These are phyloP conservation scores for Trinectes maculatus DNA, from an alignment of 2,113 vertebrate species.

Conservation along the genomic window DNA sequence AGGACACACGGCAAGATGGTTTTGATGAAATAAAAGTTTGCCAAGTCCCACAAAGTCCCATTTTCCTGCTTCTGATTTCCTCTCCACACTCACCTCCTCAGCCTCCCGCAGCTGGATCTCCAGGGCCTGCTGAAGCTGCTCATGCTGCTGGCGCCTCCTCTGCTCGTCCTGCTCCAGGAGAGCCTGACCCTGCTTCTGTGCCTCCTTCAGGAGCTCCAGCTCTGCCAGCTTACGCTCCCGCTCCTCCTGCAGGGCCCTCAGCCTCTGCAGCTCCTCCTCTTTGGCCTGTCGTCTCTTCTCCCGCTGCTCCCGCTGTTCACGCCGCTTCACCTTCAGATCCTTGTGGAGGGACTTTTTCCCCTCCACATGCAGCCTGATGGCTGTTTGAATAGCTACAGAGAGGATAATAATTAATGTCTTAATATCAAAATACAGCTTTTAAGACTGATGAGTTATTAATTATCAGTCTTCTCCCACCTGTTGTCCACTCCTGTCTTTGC, in stretches of 20 bases:
- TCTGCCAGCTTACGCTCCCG: conserved; percentile 91
- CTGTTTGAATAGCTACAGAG: conserved; percentile 90
- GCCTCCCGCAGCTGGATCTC: conserved; percentile 90
- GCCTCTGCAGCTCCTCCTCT: conserved; percentile 89
- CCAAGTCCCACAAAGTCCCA: no score
- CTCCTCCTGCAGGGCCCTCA: conserved; percentile 93
- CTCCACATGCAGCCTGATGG: conserved; percentile 89
- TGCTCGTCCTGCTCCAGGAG: conserved; percentile 90
- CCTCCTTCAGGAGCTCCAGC: conserved; percentile 92
- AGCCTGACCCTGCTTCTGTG: conserved; percentile 88
- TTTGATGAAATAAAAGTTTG: no score
- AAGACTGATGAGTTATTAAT: not conserved
- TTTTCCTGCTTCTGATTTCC: not conserved
- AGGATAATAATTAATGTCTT: not conserved
- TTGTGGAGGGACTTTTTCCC: conserved; percentile 93
- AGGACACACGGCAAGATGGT: no score
- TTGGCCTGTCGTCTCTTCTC: conserved; percentile 86
- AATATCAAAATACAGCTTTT: not conserved
- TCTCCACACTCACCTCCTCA: conserved; percentile 83
- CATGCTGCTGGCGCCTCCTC: conserved; percentile 88
- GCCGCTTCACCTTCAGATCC: conserved; percentile 91
- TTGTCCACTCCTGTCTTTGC: conserved; percentile 94
- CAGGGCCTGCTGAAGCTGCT: conserved; percentile 89
- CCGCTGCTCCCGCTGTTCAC: conserved; percentile 90
- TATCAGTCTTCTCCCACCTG: conserved; percentile 79